Conservation (phyloP, 2,797 vertebrate species). For the Crypturellus tataupa region DNA sequence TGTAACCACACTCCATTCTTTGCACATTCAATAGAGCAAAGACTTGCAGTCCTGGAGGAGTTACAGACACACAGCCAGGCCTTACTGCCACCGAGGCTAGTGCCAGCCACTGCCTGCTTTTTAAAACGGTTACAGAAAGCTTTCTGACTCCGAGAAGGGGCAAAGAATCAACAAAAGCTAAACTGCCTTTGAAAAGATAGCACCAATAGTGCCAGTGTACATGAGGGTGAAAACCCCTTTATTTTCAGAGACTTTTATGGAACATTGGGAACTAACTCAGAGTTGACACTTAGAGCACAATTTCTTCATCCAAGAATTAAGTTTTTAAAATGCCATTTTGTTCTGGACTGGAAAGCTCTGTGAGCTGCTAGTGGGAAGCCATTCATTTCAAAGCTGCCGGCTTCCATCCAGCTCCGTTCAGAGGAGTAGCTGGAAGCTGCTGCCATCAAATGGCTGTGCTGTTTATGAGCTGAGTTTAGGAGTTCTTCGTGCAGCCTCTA, state of each 20-base stretch:
- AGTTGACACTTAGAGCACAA: conserved; percentile 25
- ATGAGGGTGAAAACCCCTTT: conserved; percentile 65
- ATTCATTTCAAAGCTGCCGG: conserved; percentile 48
- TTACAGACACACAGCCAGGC: conserved; percentile 20
- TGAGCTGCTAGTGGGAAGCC: conserved; percentile 54
- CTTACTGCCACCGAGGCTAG: conserved; percentile 31
- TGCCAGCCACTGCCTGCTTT: conserved; percentile 44
- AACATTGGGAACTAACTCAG: not conserved
- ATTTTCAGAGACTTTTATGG: conserved; percentile 36
- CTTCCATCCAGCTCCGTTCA: conserved; percentile 42
- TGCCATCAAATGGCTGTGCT: conserved; percentile 70
- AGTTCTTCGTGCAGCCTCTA: conserved; percentile 44
- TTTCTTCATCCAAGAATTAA: conserved; percentile 55
- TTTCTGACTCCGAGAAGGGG: conserved; percentile 40
- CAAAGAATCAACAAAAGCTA: conserved; percentile 61
- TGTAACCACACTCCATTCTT: conserved; percentile 47
- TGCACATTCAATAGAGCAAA: not conserved
- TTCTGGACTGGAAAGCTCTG: conserved; percentile 36
- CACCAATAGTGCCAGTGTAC: conserved; percentile 41
- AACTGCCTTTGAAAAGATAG: conserved; percentile 64
- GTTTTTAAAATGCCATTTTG: conserved; percentile 55
- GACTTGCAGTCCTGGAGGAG: conserved; percentile 24
- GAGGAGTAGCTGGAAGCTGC: conserved; percentile 68
- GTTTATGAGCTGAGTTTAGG: conserved; percentile 58
- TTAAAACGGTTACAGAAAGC: conserved; percentile 57